A percentile compares a stretch with the other conserved stretches of the same genome.
These are phyloP conservation scores for Tachystola acroxantha DNA, from an alignment of 2,888 invertebrate genomes.

Conservation along the genomic window DNA sequence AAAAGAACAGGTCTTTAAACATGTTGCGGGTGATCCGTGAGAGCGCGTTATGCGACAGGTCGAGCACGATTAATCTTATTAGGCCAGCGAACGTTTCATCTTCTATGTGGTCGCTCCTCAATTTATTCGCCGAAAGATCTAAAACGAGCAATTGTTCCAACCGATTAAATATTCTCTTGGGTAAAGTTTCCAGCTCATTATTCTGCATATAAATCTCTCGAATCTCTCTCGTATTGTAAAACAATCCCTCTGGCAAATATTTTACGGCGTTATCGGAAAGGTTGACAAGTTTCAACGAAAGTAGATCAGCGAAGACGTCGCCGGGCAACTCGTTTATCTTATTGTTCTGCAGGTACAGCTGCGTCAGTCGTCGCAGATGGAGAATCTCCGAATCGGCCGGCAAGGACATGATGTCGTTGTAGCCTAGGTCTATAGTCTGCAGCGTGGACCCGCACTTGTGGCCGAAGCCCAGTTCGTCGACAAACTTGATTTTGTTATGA, in stretches of 20 bases:
- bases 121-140: slow-evolving; percentile 91
- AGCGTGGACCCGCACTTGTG: slow-evolving; percentile 82
- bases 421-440: slow-evolving; percentile 87
- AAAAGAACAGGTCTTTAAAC: slow-evolving; percentile 91
- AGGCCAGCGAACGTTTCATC: slow-evolving; percentile 91
- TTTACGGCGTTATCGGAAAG: slow-evolving; percentile 91
- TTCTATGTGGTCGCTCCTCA: slow-evolving; percentile 91
- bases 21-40: slow-evolving; percentile 88
- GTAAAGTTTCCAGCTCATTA: slow-evolving; percentile 90
- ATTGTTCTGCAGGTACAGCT: slow-evolving; percentile 90
- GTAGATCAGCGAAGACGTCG: slow-evolving; percentile 87
- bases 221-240: slow-evolving; percentile 88
- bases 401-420: slow-evolving; percentile 86
- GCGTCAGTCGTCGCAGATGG: slow-evolving; percentile 86
- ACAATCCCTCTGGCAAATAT: slow-evolving; percentile 88
- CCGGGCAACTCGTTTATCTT: slow-evolving; percentile 87
- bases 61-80: slow-evolving; percentile 90
- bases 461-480: slow-evolving; percentile 86
- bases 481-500: slow-evolving; percentile 87
- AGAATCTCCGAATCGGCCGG: slow-evolving; percentile 88
- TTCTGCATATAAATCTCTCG: slow-evolving; percentile 91
- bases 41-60: slow-evolving; percentile 90
- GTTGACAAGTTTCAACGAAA: slow-evolving; percentile 89
- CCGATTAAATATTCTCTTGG: slow-evolving; percentile 90
- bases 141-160: slow-evolving; percentile 91